These are phyloP conservation scores for Dascillus cervinus DNA, from an alignment of 2,888 invertebrate genomes.

Conservation along the genomic window DNA sequence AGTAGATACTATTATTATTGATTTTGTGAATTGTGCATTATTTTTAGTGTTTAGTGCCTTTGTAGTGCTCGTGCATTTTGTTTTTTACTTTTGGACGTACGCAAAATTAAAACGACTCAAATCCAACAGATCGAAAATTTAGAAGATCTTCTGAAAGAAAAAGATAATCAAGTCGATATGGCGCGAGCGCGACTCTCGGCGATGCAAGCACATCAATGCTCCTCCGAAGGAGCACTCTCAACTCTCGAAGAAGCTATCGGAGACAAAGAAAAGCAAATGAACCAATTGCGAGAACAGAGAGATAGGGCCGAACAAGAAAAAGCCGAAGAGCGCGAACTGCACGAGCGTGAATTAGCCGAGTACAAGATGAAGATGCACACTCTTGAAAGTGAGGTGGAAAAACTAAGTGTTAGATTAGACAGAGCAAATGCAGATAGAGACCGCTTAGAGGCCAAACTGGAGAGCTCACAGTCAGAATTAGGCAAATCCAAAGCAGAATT, in stretches of 20 bases:
- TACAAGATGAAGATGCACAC: constrained; percentile 91
- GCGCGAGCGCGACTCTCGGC: constrained; percentile 82
- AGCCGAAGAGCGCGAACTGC: constrained; percentile 89
- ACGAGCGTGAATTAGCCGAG: constrained; percentile 89
- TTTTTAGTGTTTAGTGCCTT: constrained; percentile 12
- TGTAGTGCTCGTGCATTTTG: constrained; percentile 12
- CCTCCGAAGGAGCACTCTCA: constrained; percentile 86
- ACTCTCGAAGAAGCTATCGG: constrained; percentile 91
- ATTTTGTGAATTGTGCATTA: too few species aligned
- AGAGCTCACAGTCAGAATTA: constrained; percentile 86
- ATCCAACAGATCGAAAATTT: constrained; percentile 83
- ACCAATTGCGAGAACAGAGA: constrained; percentile 86
- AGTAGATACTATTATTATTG: constrained; percentile 3
- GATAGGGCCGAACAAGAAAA: constrained; percentile 94
- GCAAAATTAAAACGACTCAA: constrained; percentile 6
- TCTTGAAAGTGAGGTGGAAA: constrained; percentile 85
- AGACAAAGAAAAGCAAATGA: constrained; percentile 96
- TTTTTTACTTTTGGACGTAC: too few species aligned
- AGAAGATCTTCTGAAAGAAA: constrained; percentile 94
- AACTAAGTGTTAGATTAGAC: constrained; percentile 78
- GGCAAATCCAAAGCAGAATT: constrained; percentile 92
- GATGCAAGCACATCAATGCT: constrained; percentile 91
- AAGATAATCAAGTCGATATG: constrained; percentile 96
- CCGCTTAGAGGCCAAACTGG: constrained; percentile 81
- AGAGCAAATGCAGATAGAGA: constrained; percentile 87